Evolutionary conservation across 2,888 invertebrate species (phyloP).

Genomic region (Cyaniris semiargus): DNA sequence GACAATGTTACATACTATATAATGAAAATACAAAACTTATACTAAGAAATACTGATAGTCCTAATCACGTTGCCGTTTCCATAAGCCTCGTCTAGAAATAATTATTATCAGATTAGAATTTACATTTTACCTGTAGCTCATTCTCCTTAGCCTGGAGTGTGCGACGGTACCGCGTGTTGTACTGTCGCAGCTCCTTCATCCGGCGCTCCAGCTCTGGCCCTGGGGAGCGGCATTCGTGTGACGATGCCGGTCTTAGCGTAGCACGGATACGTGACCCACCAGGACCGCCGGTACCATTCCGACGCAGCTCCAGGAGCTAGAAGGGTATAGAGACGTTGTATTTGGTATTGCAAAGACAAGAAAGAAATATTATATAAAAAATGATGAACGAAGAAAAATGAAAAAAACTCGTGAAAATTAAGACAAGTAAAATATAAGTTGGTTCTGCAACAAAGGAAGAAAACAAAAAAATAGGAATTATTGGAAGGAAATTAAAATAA

Average conservation of each 20-base stretch:
- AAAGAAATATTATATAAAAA: too few species aligned
- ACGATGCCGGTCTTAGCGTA: constrained; percentile 91
- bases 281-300: constrained; percentile 89
- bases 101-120: too few species aligned
- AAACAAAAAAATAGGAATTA: too few species aligned
- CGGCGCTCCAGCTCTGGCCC: constrained; percentile 91
- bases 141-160: constrained; percentile 91
- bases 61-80: too few species aligned
- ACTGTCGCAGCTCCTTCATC: constrained; percentile 89
- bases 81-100: too few species aligned
- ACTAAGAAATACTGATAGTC: too few species aligned
- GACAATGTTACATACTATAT: neutral
- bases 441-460: too few species aligned
- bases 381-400: too few species aligned
- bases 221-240: constrained; percentile 88
- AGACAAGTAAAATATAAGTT: too few species aligned
- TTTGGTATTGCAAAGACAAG: neutral
- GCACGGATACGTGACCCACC: constrained; percentile 90
- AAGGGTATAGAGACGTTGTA: neutral
- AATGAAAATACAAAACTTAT: too few species aligned
- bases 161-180: constrained; percentile 91
- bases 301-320: constrained; percentile 90
- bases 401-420: too few species aligned
- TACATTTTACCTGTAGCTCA: constrained; percentile 83
- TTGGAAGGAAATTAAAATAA: too few species aligned